Base-by-base conservation (phyloP, 2,797 vertebrate species). In the Siniperca scherzeri region DNA sequence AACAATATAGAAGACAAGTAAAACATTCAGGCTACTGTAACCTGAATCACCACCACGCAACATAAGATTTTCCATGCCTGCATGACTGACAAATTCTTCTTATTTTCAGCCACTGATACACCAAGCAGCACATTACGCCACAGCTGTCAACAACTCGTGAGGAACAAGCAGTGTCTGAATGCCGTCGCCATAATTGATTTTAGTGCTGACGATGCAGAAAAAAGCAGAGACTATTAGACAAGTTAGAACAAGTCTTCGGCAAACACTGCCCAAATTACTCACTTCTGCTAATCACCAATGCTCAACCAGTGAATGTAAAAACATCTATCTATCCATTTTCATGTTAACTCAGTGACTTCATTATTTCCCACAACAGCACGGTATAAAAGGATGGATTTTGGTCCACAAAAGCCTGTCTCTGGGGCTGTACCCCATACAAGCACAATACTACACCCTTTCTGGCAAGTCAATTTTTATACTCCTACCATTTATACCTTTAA, bases 31-130 rank as follows among this genome's bases (percentile, higher is more conserved):
- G 22, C 70, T 22, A 4, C 60, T 46, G 87, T 44, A 88, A 85
- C 61, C 50, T 9, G 87, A 92, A 44, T 78, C 76, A 70, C 30
- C 33, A 5, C 12, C 57, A 55, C 57, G 57, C 21, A 2, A 64
- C 50, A 75, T 3, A 22, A 5, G 19, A 44, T 83, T 79, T 83
- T 72, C 36, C 70, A 38, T 10, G 40, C 19, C 61, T 40, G 64
- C 53, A 42, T 53, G 48, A 62, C 69, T 66, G 78, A 84, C 70
- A 80, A 80, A 74, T 87, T 91, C 85, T 70, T 67, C 44, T 53
- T 40, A 72, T 81, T 66, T 80, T 80, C 71, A 75, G 10, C 27
- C 40, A 59, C 36, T 40, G 64, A 70, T 27, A 66, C 0, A 0
- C 30, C 65, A 61, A 74, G 66, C 57, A 68, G 65, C 70, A 27